Conservation (phyloP, 1,140 invertebrate species). For the Diorhabda carinulata region DNA sequence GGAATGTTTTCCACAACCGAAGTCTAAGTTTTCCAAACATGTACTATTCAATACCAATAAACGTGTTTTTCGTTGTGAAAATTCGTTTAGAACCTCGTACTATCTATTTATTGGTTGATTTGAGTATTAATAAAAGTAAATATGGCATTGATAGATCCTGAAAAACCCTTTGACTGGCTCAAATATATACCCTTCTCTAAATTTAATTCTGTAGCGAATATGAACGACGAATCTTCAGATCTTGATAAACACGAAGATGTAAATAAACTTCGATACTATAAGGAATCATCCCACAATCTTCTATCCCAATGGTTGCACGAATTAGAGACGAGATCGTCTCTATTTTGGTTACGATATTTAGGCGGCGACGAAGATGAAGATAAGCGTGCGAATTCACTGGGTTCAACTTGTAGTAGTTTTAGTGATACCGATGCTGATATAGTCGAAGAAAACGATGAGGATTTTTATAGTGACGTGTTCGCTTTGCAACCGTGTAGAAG, state of each 20-base stretch:
- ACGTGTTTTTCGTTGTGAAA: no score
- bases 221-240: neutral
- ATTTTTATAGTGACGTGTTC: conserved; percentile 27
- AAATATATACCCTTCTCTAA: no score
- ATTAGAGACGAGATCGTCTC: conserved; percentile 37
- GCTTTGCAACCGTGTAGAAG: conserved; percentile 36
- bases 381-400: conserved; percentile 33
- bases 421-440: conserved; percentile 29
- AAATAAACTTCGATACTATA: neutral
- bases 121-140: no score
- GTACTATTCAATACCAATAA: no score
- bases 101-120: no score
- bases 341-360: conserved; percentile 40
- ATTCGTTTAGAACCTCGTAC: no score
- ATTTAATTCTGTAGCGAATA: neutral
- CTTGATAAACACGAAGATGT: neutral
- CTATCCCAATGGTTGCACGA: conserved; percentile 41
- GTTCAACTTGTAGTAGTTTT: conserved; percentile 32
- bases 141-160: no score
- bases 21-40: no score
- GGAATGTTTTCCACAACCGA: no score
- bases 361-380: conserved; percentile 29
- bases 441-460: conserved; percentile 15
- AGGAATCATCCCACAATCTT: conserved; percentile 10
- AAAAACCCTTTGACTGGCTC: no score